These are phyloP conservation scores for Campoletis raptor DNA, from an alignment of 2,888 invertebrate species.

Conservation along the genomic window DNA sequence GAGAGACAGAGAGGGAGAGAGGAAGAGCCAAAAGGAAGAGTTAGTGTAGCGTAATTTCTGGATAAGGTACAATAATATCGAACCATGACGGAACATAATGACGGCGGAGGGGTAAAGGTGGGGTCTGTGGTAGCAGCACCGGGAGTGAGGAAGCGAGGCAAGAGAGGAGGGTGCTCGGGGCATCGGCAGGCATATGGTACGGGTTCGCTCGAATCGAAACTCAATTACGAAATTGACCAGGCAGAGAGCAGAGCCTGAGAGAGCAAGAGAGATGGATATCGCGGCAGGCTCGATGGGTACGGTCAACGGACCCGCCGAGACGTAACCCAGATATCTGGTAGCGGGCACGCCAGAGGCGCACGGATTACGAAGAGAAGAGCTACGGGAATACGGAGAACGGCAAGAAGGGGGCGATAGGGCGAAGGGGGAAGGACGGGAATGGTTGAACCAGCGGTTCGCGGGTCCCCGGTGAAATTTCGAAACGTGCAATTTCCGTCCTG, in stretches of 20 bases:
- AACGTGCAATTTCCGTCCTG: conserved; percentile 70
- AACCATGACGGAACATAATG: conserved; percentile 48
- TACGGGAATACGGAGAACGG: conserved; percentile 46
- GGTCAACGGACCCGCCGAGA: conserved; percentile 69
- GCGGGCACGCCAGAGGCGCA: conserved; percentile 51
- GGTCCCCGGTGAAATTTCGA: conserved; percentile 69
- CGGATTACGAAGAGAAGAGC: conserved; percentile 48
- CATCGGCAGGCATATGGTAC: conserved; percentile 65
- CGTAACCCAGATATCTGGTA: conserved; percentile 72
- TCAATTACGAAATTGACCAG: conserved; percentile 72
- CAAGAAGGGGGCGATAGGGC: conserved; percentile 46
- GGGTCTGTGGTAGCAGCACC: neutral
- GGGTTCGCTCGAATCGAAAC: conserved; percentile 69
- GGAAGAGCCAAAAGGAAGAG: conserved; percentile 17
- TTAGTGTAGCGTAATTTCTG: conserved; percentile 59
- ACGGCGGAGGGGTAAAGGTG: conserved; percentile 7
- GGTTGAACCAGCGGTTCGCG: conserved; percentile 58
- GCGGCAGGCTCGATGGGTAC: conserved; percentile 65
- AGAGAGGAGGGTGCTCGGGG: conserved; percentile 5
- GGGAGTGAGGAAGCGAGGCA: neutral
- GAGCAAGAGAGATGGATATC: conserved; percentile 42
- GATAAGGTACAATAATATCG: conserved; percentile 67
- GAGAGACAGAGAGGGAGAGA: conserved; percentile 35
- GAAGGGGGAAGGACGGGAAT: conserved; percentile 23
- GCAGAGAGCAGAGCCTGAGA: conserved; percentile 40